A percentile compares a stretch with the other conserved stretches of the same genome.
phyloP scores from a whole-genome alignment of 2,888 invertebrate species.

The Boloria euphrosyne region DNA sequence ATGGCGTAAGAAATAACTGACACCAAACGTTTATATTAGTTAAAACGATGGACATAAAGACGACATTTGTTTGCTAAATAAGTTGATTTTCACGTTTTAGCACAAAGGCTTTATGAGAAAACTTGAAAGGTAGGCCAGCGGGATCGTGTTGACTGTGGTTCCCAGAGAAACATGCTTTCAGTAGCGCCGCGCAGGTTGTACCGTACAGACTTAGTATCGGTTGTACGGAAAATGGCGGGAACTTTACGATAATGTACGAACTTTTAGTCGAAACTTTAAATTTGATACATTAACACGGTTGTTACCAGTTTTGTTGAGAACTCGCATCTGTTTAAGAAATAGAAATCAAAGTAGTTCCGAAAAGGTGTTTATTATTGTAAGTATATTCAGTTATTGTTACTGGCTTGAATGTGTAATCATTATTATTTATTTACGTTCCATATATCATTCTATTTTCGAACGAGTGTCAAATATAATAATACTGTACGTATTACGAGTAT shows the following conservation, averaged over 20 bases:
- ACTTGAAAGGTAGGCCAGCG: conserved; percentile 75
- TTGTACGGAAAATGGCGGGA: conserved; percentile 63
- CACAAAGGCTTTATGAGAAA: conserved; percentile 50
- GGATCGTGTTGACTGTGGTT: conserved; percentile 63
- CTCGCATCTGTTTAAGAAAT: neutral
- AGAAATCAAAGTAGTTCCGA: neutral
- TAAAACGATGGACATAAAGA: conserved; percentile 3
- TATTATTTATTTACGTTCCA: too few relatives aligned
- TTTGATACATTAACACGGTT: neutral
- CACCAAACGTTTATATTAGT: conserved; percentile 39
- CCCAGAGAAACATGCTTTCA: conserved; percentile 67
- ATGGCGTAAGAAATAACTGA: conserved; percentile 31
- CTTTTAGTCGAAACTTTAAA: conserved; percentile 46
- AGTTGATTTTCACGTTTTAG: conserved; percentile 44
- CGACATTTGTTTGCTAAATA: conserved; percentile 21
- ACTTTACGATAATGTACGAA: conserved; percentile 71
- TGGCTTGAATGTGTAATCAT: too few relatives aligned
- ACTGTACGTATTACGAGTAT: too few relatives aligned
- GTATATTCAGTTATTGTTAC: neutral
- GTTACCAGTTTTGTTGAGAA: neutral
- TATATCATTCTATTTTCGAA: too few relatives aligned
- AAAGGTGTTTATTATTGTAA: conserved; percentile 6
- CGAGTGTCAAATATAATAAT: too few relatives aligned
- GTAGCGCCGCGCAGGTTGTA: conserved; percentile 73
- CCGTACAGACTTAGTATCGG: conserved; percentile 56